Base-by-base conservation (phyloP, 2,113 vertebrate species). In the Tragelaphus imberbis region DNA sequence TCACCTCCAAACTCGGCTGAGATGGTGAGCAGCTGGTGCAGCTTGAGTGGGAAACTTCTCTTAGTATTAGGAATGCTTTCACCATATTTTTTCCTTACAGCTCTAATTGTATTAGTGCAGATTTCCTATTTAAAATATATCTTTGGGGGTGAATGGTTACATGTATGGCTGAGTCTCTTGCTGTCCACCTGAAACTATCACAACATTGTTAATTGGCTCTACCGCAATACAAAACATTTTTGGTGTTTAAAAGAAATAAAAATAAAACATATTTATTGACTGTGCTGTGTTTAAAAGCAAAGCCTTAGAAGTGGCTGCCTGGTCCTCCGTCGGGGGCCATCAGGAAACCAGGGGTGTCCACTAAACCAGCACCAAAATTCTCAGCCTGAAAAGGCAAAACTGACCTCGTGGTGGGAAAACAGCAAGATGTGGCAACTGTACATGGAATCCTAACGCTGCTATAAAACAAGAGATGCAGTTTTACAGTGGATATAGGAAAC, bases 401-500 rank as follows among this genome's bases (percentile, higher is more conserved):
- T 14, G 33, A 55, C 19, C 33, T n/a, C n/a, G 2, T 2, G 51
- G n/a, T 14, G 51, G 33, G 10, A 82, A n/a, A 55, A 36, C 6
- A 25, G 81, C 51, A 55, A 23, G 81, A 84, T 23, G 11, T 9
- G 12, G 51, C 12, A 13, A 7, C 49, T 2, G 19, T 19, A 14
- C 4, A 3, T 36, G 81, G 30, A 23, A 14, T n/a, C 81, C 51
- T 84, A 55, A n/a, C 0, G 2, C 19, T 36, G 30, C 33, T 36
- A 2, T 84, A 25, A 84, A 56, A 55, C 19, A 25, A 3, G 19
- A 36, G 33, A 36, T 1, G 51, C 19, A 8, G 6, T 25, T n/a
- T 36, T 13, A 53, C 30, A 23, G 80, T 4, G 33, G 51, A 55
- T 2, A 15, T 6, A 25, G 3, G 81, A 56, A 23, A 13, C 19